Base-by-base conservation (phyloP, 2,888 invertebrate genomes). In the Drosophila ustulata region DNA sequence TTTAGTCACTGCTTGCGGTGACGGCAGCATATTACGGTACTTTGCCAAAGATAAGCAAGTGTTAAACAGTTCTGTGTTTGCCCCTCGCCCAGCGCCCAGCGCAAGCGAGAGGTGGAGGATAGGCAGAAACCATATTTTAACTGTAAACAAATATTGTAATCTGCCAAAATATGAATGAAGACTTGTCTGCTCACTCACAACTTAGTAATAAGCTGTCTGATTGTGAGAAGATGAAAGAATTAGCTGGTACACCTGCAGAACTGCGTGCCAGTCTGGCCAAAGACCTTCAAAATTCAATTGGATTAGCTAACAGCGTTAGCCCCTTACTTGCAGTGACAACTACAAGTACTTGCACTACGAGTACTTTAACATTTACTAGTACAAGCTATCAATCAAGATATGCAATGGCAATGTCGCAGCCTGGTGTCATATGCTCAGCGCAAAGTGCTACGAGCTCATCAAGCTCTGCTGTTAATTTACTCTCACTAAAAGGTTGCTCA, bases 1-100 rank as follows among this genome's bases (percentile, higher is more conserved):
- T n/a, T n/a, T n/a, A n/a, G n/a, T n/a, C 51, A 51, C 50, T 51
- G 50, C 32, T 23, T 6, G 37, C 46, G 46, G 46, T 47, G 46
- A 23, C 23, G 28, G 46, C 11, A 26, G 32, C 32, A 3, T 9
- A 32, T 32, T 32, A 32, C 9, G 32, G 32, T 32, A 32, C 1
- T 32, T 32, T 8, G 11, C 46, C 23, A n/a, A 23, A 47, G 46
- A 47, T 47, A 47, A 47, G 28, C 3, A 47, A 30, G 23, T n/a
- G n/a, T 8, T 28, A 30, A 30, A 11, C 28, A 3, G 23, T 23
- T 28, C 28, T 26, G 5, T 6, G 46, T 46, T 23, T 46, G 46
- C 46, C 46, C 46, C 3, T n/a, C n/a, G n/a, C n/a, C n/a, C n/a
- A n/a, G n/a, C n/a, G n/a, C n/a, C n/a, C n/a, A n/a, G n/a, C n/a